Evolutionary conservation across 1,140 invertebrate genomes (phyloP).

Genomic region (Drosophila arawakana): DNA sequence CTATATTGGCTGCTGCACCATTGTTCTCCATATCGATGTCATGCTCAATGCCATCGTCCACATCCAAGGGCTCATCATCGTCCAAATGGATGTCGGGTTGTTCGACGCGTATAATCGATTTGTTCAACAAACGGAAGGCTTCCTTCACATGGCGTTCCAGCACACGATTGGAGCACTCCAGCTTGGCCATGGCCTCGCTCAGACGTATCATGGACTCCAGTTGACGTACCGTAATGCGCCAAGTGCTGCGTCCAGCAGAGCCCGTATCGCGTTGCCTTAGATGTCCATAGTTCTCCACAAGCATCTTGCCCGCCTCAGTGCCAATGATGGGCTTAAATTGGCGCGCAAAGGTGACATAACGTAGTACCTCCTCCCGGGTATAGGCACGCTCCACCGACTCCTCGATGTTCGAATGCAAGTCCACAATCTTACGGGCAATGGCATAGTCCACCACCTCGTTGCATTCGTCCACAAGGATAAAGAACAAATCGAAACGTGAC

Average conservation of each 20-base stretch:
- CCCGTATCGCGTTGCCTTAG: constrained; percentile 93
- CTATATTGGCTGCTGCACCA: constrained; percentile 68
- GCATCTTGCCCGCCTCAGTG: constrained; percentile 92
- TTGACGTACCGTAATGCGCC: constrained; percentile 99
- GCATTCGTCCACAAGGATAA: constrained; percentile 98
- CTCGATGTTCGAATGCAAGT: constrained; percentile 94
- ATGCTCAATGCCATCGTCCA: constrained; percentile 64
- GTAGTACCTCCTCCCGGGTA: constrained; percentile 93
- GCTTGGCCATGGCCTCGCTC: constrained; percentile 97
- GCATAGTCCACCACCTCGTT: constrained; percentile 98
- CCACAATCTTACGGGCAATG: constrained; percentile 97
- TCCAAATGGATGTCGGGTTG: constrained; percentile 98
- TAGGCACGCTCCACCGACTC: constrained; percentile 92
- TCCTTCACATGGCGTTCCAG: constrained; percentile 95
- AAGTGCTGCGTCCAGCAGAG: constrained; percentile 90
- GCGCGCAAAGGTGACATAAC: constrained; percentile 98
- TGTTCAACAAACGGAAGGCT: constrained; percentile 97
- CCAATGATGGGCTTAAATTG: constrained; percentile 97
- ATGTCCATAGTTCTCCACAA: constrained; percentile 96
- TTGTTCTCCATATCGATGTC: constrained; percentile 81
- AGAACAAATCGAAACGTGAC: constrained; percentile 99
- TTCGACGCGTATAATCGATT: constrained; percentile 99
- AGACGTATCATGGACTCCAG: constrained; percentile 98
- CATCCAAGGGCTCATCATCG: constrained; percentile 88
- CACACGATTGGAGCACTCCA: constrained; percentile 97